Evolutionary conservation across 1,140 invertebrate species (phyloP), one percentile per base, ranked within the genome.

Genomic region (Sycophila sp.): DNA sequence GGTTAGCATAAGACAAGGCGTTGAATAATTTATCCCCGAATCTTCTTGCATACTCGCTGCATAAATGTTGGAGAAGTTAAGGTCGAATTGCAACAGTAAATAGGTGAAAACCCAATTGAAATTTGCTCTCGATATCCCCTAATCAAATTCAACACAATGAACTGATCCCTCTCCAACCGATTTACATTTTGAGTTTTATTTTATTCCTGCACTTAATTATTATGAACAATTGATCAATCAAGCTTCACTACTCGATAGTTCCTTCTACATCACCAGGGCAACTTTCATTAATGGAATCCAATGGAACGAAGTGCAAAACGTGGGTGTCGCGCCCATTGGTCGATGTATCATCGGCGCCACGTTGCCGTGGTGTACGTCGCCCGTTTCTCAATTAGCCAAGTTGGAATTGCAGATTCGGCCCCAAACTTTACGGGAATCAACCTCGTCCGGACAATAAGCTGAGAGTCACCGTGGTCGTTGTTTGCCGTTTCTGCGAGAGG

Each of bases 361-460:
- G 17, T 47, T 17, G 47, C 40, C 22, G 47, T 2, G 26, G 51
- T n/a, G n/a, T n/a, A n/a, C 63, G 32, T 66, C 34, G 19, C n/a
- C 34, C n/a, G 60, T 26, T 69, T 78, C 67, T 73, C 78, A 79
- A 79, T 79, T 78, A 78, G 76, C 40, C 73, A 69, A 77, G 73
- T 78, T 78, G 62, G 78, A 77, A 77, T 76, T 75, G 77, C 73
- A 75, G 74, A 77, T 77, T 72, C 67, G 56, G 36, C 19, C 24
- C 62, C 45, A 34, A 66, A 66, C 63, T 66, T 66, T 66, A 32
- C 51, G 24, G 49, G 49, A 66, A 53, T 66, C 40, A 66, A 49
- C 34, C n/a, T 38, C 62, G 32, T 34, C 7, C 62, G 32, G 19
- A 34, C 47, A 38, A 64, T 64, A 49, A 63, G 42, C 59, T n/a